Conservation (phyloP, 1,140 invertebrate genomes). For the Armadillidium nasatum region DNA sequence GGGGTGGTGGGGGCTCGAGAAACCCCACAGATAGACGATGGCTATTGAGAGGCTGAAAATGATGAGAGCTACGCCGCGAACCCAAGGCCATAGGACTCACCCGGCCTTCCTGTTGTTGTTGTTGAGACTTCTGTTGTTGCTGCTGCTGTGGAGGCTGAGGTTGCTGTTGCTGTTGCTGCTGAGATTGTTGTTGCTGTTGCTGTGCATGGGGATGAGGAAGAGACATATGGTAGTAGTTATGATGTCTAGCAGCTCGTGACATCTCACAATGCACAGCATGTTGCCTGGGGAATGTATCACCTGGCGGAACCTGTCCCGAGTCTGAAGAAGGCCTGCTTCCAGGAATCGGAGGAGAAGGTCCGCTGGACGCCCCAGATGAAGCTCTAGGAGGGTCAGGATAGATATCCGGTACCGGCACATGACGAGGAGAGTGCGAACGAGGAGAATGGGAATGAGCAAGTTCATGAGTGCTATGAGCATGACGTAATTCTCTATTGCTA, state of each 20-base stretch:
- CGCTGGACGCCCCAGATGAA: constrained; percentile 42
- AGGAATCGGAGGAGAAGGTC: constrained; percentile 42
- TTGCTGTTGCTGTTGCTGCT: constrained; percentile 29
- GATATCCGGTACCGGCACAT: constrained; percentile 35
- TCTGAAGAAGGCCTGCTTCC: constrained; percentile 28
- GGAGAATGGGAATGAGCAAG: constrained; percentile 30
- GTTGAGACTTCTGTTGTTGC: constrained; percentile 24
- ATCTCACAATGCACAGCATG: constrained; percentile 42
- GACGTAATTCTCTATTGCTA: constrained; percentile 36
- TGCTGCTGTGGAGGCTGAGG: constrained; percentile 17
- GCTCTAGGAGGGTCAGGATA: constrained; percentile 40
- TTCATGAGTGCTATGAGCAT: constrained; percentile 43
- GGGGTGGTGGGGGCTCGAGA: not conserved
- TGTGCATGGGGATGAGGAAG: constrained; percentile 20
- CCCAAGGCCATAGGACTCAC: constrained; percentile 24
- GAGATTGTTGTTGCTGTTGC: constrained; percentile 16
- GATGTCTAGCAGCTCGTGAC: constrained; percentile 36
- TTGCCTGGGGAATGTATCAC: constrained; percentile 34
- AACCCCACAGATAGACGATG: not conserved
- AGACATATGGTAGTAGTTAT: constrained; percentile 32
- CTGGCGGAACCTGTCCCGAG: constrained; percentile 29
- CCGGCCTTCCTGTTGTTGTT: constrained; percentile 25
- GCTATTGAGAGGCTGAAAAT: not conserved
- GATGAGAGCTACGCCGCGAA: not conserved
- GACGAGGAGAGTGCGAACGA: constrained; percentile 32